Evolutionary conservation across 2,113 vertebrate genomes (phyloP).

Genomic region (Australoheros scitulus): DNA sequence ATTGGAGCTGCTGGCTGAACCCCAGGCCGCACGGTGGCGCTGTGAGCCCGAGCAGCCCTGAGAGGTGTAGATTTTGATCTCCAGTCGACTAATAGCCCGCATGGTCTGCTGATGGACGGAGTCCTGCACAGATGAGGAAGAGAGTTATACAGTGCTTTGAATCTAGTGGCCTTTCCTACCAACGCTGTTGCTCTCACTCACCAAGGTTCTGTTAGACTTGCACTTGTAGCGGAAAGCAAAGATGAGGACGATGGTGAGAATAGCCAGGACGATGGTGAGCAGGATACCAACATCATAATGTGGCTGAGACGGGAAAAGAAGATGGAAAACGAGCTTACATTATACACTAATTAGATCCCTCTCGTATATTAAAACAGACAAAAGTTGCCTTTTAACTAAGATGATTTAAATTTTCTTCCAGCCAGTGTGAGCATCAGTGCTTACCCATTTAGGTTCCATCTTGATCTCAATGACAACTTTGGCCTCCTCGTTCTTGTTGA

Average conservation of each 20-base stretch:
- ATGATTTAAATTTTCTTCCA: not conserved
- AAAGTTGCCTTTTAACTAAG: not conserved
- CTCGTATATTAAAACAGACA: not conserved
- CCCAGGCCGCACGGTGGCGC: conserved; percentile 74
- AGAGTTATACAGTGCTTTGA: not conserved
- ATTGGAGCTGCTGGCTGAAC: conserved; percentile 90
- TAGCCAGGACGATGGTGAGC: conserved; percentile 89
- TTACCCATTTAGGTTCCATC: conserved; percentile 87
- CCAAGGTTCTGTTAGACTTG: conserved; percentile 87
- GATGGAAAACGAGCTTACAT: not conserved
- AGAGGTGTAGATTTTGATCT: conserved; percentile 86
- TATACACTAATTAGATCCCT: not conserved
- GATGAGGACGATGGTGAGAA: conserved; percentile 87
- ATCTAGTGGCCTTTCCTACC: not conserved
- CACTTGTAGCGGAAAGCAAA: conserved; percentile 89
- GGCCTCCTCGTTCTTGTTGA: conserved; percentile 96
- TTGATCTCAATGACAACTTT: conserved; percentile 90
- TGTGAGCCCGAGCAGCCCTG: conserved; percentile 75
- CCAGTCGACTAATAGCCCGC: conserved; percentile 88
- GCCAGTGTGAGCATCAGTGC: conserved; percentile 17
- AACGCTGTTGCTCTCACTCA: conserved; percentile 62
- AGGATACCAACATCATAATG: conserved; percentile 94
- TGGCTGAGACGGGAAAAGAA: conserved; percentile 77
- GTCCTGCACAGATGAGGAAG: conserved; percentile 76
- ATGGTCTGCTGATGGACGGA: conserved; percentile 92